Conservation (phyloP, 23 tunicate genomes). For the Aplidium turbinatum region DNA sequence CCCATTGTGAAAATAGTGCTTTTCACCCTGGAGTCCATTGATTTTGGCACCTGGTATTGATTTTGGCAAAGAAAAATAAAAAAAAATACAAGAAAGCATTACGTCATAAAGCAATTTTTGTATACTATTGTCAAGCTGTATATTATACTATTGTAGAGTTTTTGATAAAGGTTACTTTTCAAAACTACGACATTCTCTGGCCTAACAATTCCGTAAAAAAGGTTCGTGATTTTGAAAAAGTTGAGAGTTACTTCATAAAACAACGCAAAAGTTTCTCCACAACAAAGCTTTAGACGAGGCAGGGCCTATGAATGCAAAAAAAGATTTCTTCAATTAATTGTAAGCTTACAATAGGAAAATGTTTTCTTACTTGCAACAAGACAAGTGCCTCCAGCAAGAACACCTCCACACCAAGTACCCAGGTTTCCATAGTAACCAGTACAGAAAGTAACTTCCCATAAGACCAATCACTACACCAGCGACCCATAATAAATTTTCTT, state of each 20-base stretch:
- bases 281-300: neutral
- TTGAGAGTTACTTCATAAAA: neutral
- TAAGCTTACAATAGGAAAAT: too few relatives aligned
- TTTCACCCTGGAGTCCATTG: too few relatives aligned
- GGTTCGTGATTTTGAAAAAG: neutral
- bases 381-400: conserved; percentile 59
- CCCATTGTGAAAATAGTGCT: too few relatives aligned
- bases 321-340: neutral
- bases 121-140: too few relatives aligned
- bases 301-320: neutral
- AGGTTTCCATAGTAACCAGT: conserved; percentile 70
- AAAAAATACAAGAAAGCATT: too few relatives aligned
- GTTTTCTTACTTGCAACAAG: conserved; percentile 44
- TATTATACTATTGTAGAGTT: too few relatives aligned
- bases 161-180: too few relatives aligned
- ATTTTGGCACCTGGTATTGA: too few relatives aligned
- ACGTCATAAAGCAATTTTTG: too few relatives aligned
- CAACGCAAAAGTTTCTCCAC: neutral
- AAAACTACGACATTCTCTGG: too few relatives aligned
- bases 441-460: conserved; percentile 53
- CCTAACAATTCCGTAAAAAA: neutral
- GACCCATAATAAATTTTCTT: conserved; percentile 39
- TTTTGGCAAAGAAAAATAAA: too few relatives aligned
- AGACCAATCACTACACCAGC: conserved; percentile 39
- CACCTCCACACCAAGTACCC: conserved; percentile 78